These are phyloP conservation scores for Enteromius radiatus DNA, from an alignment of 2,797 vertebrate species.

Conservation along the genomic window DNA sequence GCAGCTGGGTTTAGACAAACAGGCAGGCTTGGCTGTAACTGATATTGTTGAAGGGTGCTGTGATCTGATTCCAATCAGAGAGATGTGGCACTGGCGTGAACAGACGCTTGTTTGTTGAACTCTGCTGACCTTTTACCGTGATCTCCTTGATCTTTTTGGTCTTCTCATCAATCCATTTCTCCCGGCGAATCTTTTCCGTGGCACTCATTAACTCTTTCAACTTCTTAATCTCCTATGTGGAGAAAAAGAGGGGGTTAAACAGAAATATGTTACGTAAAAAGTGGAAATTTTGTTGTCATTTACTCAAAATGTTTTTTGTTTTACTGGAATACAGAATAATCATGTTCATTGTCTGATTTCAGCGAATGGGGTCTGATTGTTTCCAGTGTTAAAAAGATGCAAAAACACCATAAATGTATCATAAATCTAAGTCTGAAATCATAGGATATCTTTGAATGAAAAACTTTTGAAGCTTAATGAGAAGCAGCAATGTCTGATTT, in stretches of 20 bases:
- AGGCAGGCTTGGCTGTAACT: not conserved
- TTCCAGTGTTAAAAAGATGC: not conserved
- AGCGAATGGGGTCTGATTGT: not conserved
- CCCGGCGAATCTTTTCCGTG: conserved; percentile 88
- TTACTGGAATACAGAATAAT: not conserved
- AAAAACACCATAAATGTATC: not conserved
- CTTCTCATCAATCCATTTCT: conserved; percentile 97
- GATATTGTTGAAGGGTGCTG: not conserved
- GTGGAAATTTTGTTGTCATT: not conserved
- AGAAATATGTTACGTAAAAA: not conserved
- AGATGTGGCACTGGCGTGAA: not conserved
- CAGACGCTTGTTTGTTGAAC: not conserved
- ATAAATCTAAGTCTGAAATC: not conserved
- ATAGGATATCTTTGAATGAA: not conserved
- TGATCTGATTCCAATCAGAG: not conserved
- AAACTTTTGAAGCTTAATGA: not conserved
- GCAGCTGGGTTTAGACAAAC: not conserved
- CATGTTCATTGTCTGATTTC: not conserved
- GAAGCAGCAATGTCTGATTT: not conserved
- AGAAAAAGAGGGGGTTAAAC: not conserved
- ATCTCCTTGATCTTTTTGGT: conserved; percentile 97
- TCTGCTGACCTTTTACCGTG: conserved; percentile 87
- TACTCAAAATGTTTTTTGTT: not conserved
- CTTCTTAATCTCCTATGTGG: conserved; percentile 90
- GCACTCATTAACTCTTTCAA: conserved; percentile 92